Base-by-base conservation (phyloP, 2,888 invertebrate species). In the Troilus luridus region DNA sequence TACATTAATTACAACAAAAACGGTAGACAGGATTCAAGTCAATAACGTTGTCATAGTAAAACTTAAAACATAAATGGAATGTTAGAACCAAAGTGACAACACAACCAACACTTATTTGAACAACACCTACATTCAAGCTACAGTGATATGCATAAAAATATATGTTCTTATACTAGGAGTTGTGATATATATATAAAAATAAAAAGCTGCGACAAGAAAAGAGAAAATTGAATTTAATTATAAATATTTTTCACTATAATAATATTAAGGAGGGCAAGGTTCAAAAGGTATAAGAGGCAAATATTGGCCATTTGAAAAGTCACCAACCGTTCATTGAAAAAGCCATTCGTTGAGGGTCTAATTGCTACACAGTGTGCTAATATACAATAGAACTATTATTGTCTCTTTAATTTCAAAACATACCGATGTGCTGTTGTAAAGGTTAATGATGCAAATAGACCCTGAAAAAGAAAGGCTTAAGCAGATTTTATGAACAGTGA, bases 121-220 rank as follows among this genome's bases (percentile, higher is more conserved):
- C 89, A 91, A 91, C 88, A 88, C 85, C 89, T 91, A 88, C 67
- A 67, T 90, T 90, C 88, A 92, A 92, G 92, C 92, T 92, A 92
- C 92, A 91, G 92, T 92, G 92, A 93, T 93, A 93, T 93, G 92
- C 92, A 93, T 93, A 93, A 92, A 93, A 92, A 93, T 93, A 93
- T 92, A 93, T 92, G 92, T 91, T 91, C 92, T 92, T 92, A 92
- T 91, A 92, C 91, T 92, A 92, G 91, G 91, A 92, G 91, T 92
- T 92, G 92, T 91, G 92, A 91, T 91, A 72, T 91, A 91, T 41
- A 41, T 90, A 90, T 88, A 91, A 91, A 91, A 90, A 91, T 91
- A 91, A 91, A 91, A 91, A 91, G 90, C 88, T 91, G 91, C 90
- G 56, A 91, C 88, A 90, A 90, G 88, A 91, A 72, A 88, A 88